These are phyloP conservation scores for Diarsia brunnea DNA, from an alignment of 2,888 invertebrate genomes.

Conservation along the genomic window DNA sequence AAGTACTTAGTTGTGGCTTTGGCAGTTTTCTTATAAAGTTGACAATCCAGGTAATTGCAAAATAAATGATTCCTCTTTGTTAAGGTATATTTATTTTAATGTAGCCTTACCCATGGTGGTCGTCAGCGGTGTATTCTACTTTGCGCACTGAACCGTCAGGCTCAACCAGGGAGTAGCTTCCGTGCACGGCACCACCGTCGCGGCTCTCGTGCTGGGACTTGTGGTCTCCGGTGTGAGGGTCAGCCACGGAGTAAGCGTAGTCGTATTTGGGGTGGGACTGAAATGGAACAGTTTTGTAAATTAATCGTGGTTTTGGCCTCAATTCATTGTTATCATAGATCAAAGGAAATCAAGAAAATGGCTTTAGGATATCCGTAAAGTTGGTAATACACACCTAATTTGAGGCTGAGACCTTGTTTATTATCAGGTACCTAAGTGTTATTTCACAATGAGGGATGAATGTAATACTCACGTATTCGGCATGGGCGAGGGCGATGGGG, in stretches of 20 bases:
- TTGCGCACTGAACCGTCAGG: slow-evolving; percentile 92
- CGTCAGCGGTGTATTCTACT: slow-evolving; percentile 92
- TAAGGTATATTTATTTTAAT: background rate
- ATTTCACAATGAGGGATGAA: background rate
- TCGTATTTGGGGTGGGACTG: slow-evolving; percentile 92
- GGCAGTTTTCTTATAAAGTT: background rate
- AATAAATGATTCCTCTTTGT: background rate
- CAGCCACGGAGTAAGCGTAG: slow-evolving; percentile 91
- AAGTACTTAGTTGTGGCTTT: background rate
- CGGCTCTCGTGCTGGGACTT: slow-evolving; percentile 91
- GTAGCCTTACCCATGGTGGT: slow-evolving; percentile 89
- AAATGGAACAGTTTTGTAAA: slow-evolving; percentile 30
- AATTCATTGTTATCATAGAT: slow-evolving; percentile 30
- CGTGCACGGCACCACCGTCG: slow-evolving; percentile 92
- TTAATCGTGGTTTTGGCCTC: slow-evolving; percentile 6
- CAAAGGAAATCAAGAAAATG: slow-evolving; percentile 43
- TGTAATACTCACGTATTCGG: slow-evolving; percentile 81
- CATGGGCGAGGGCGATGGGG: slow-evolving; percentile 78
- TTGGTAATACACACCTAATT: slow-evolving; percentile 40
- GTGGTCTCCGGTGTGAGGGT: slow-evolving; percentile 92
- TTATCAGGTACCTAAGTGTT: background rate
- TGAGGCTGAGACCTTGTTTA: slow-evolving; percentile 26
- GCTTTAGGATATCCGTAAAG: slow-evolving; percentile 48
- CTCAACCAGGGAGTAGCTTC: slow-evolving; percentile 92
- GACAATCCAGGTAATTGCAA: background rate